Evolutionary conservation across 64 coral and sea anemone species (phyloP), one percentile per base, ranked within the genome.

Genomic region (Anthopleura sola): DNA sequence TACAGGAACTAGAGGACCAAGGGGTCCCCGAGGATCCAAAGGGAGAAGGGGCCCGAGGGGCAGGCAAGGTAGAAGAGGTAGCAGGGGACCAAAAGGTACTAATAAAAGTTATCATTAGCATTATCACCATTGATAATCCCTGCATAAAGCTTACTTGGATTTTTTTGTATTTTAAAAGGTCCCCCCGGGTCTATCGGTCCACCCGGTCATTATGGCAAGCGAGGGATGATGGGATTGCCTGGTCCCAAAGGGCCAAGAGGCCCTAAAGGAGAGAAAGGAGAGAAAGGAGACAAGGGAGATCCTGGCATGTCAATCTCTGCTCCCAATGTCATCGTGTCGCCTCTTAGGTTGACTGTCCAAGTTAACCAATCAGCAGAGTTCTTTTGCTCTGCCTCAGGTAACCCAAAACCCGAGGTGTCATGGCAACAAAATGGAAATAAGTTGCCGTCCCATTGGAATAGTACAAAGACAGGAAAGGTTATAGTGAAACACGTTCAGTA

Each of bases 211-310:
- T 33, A 77, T 13, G 75, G 76, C 17, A 79, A 79, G 37, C 76
- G 16, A 79, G 76, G 76, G 20, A 79, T 79, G 76, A 79, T 79
- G 36, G 76, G 76, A 79, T 79, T 79, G 76, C 76, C 36, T 38
- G 76, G 76, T 0, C 76, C 76, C 17, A 44, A 15, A 79, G 38
- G 76, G 10, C 76, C 44, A 18, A 46, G 15, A 37, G 76, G 76
- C 24, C 34, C 37, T 18, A 79, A 79, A 79, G 76, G 76, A 23
- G 37, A 21, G 39, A 40, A 40, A 40, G 76, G 76, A 23, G 37
- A 20, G 15, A 79, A 44, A 79, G 76, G 76, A 24, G 37, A 24
- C 76, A 71, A 79, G 28, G 76, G 76, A 19, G 76, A 79, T 21
- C 76, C 76, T 79, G 76, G 76, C 3, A 23, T 79, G 34, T 79